Base-by-base conservation (phyloP, 2,888 invertebrate genomes). In the Lingula anatina region DNA sequence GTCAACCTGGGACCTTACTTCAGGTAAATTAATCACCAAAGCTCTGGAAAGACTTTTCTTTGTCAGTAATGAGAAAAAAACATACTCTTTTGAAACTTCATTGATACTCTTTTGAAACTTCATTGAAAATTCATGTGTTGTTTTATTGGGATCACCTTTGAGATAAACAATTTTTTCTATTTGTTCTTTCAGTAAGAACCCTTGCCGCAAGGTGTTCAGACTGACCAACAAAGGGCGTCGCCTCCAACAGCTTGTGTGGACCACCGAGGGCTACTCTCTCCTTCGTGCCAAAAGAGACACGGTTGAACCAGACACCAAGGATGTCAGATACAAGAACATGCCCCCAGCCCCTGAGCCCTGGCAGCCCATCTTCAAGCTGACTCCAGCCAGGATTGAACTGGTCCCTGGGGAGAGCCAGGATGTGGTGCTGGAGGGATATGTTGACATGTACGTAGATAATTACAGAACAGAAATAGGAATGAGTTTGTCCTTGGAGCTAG, bases 1-100 rank as follows among this genome's bases (percentile, higher is more conserved):
- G 77, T 84, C 44, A 73, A 83, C 53, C 80, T 86, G 40, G 86
- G 86, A 3, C 78, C 81, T 3, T 80, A 85, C 64, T 84, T 87
- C 62, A 85, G 85, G 58, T 83, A 80, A 69, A 52, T 75, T 76
- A 55, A 46, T 54, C 23, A n/a, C n/a, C n/a, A n/a, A n/a, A n/a
- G n/a, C n/a, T n/a, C n/a, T n/a, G n/a, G n/a, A n/a, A n/a, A n/a
- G n/a, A n/a, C n/a, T n/a, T n/a, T n/a, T n/a, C n/a, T n/a, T n/a
- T n/a, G n/a, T n/a, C n/a, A n/a, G n/a, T n/a, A n/a, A n/a, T n/a
- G n/a, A n/a, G n/a, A n/a, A n/a, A n/a, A n/a, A n/a, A n/a, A n/a
- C n/a, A n/a, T n/a, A n/a, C n/a, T n/a, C n/a, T n/a, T n/a, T n/a
- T n/a, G n/a, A n/a, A n/a, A n/a, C n/a, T n/a, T n/a, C n/a, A n/a